Evolutionary conservation across 1,140 invertebrate genomes (phyloP), one percentile per base, ranked within the genome.

Genomic region (Choristoneura fumiferana): DNA sequence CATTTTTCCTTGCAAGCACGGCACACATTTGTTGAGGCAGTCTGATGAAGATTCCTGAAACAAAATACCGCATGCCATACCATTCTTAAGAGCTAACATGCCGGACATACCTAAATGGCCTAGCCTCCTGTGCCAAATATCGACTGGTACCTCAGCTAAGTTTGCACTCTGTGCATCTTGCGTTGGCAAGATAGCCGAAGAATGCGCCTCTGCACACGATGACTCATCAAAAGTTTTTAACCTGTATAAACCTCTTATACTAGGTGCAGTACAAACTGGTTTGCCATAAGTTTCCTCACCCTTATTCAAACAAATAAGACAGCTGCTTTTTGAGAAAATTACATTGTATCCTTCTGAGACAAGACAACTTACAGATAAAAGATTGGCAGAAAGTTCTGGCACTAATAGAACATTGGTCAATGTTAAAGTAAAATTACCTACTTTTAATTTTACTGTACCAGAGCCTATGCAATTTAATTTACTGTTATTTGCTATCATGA

Each of bases 1-100:
- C 14, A 38, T 14, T 33, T 60, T 60, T 13, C 58, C 58, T 4
- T 29, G n/a, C 1, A 60, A 22, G n/a, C 52, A 54, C 13, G 58
- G 10, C 13, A 29, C 40, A 60, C 58, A 59, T n/a, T 37, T 37
- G 15, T 18, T 10, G 1, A 34, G 18, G 6, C 18, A 9, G 3
- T 37, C 35, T 12, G 1, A 9, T 6, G n/a, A 8, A 37, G 18
- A 38, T 2, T 33, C 22, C 15, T 52, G 35, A 58, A 45, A 58
- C 10, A 29, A n/a, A 17, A 43, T 10, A 33, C 37, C 45, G 12
- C 12, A 10, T 38, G 29, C 45, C 8, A 29, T 8, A 12, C 18
- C 22, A 39, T 59, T 17, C 38, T 18, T 59, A 10, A 59, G 10
- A 39, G 29, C 13, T 12, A 9, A 29, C 36, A 52, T 53, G 9